phyloP scores from a whole-genome alignment of 2,113 vertebrate genomes.

The Pomatostomus ruficeps region DNA sequence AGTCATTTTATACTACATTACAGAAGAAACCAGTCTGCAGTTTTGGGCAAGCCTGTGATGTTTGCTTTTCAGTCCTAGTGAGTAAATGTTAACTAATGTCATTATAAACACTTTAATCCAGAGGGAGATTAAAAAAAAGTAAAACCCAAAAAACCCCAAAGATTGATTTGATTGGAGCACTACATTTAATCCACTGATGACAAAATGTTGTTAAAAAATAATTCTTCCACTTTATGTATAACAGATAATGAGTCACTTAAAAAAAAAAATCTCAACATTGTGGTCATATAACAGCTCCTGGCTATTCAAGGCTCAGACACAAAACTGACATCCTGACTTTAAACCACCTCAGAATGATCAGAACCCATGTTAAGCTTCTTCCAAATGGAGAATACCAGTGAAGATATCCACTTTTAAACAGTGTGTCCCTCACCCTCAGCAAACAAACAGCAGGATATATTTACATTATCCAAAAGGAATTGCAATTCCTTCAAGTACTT shows the following conservation, averaged over 20 bases:
- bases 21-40: not conserved
- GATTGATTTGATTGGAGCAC: constrained; percentile 5
- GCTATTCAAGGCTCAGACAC: not conserved
- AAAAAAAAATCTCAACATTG: not conserved
- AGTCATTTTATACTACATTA: not conserved
- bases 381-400: not conserved
- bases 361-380: not conserved
- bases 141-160: not conserved
- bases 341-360: not conserved
- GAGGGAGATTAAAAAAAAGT: not conserved
- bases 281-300: not conserved
- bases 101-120: not conserved
- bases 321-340: not conserved
- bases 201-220: not conserved
- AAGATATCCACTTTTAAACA: not conserved
- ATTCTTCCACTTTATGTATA: not conserved
- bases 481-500: not conserved
- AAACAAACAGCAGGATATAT: not conserved
- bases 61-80: not conserved
- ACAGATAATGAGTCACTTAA: not conserved
- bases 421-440: not conserved
- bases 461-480: not conserved
- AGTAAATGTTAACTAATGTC: not conserved
- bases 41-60: not conserved
- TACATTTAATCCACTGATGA: not conserved